These are phyloP conservation scores for Xyliphius kryptos DNA, from an alignment of 2,113 vertebrate genomes.

Conservation along the genomic window DNA sequence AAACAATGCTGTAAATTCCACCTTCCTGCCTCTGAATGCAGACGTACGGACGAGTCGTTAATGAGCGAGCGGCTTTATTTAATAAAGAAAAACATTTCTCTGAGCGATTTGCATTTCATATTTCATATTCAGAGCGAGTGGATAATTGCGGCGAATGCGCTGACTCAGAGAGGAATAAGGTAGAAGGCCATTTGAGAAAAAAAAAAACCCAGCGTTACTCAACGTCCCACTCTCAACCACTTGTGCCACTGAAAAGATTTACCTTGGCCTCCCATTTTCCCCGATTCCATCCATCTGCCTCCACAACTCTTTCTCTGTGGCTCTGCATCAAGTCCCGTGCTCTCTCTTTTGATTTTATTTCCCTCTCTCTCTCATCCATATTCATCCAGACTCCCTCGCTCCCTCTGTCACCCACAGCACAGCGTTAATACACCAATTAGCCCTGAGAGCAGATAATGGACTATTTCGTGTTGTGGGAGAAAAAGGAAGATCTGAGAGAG, in stretches of 20 bases:
- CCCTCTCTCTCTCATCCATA: conserved; percentile 45
- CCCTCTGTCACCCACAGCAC: conserved; percentile 65
- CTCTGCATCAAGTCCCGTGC: too few species aligned
- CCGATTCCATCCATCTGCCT: conserved; percentile 18
- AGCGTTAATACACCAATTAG: conserved; percentile 74
- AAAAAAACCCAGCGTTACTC: conserved; percentile 59
- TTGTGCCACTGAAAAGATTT: conserved; percentile 71
- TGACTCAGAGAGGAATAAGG: conserved; percentile 62
- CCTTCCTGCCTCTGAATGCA: too few species aligned
- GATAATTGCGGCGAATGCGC: conserved; percentile 74
- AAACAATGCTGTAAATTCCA: too few species aligned
- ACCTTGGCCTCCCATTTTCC: conserved; percentile 61
- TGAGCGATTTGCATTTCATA: conserved; percentile 72
- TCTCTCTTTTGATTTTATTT: conserved; percentile 40
- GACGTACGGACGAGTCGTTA: too few species aligned
- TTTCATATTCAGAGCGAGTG: conserved; percentile 68
- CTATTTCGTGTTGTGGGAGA: conserved; percentile 63
- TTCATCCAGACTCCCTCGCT: conserved; percentile 30
- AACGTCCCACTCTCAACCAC: conserved; percentile 66
- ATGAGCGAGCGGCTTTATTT: too few species aligned
- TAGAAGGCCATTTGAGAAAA: conserved; percentile 55
- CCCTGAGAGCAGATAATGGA: conserved; percentile 74
- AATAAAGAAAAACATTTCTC: conserved; percentile 52
- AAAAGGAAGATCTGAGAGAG: too few species aligned
- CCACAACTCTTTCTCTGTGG: conserved; percentile 1